Conservation (phyloP, 2,888 invertebrate genomes). For the Hydropsyche betteni region DNA sequence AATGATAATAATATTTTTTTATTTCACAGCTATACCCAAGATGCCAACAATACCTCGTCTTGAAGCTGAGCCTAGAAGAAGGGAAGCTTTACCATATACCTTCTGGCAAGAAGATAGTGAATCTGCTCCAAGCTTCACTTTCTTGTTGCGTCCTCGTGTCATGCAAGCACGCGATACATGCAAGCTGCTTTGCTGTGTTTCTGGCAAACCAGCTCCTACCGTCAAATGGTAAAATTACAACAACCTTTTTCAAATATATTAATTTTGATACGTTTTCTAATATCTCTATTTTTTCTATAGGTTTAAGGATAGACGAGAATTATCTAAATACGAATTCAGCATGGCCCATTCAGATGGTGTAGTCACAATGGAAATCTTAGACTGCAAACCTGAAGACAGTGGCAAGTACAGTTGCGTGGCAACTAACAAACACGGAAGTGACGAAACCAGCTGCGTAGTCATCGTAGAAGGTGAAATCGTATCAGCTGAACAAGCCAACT, state of each 20-base stretch:
- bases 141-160: slow-evolving; percentile 97
- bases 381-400: slow-evolving; percentile 93
- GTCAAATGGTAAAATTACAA: slow-evolving; percentile 77
- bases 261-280: background rate
- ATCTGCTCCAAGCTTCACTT: slow-evolving; percentile 95
- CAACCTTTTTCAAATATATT: background rate
- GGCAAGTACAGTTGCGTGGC: slow-evolving; percentile 96
- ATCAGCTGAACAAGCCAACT: slow-evolving; percentile 82
- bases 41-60: slow-evolving; percentile 77
- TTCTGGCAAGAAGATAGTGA: slow-evolving; percentile 94
- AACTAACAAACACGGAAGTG: slow-evolving; percentile 91
- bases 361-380: slow-evolving; percentile 94
- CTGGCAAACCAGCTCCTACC: slow-evolving; percentile 93
- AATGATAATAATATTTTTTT: background rate
- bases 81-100: slow-evolving; percentile 84
- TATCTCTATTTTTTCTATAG: slow-evolving; percentile 57
- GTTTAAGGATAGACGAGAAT: slow-evolving; percentile 89
- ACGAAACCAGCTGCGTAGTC: slow-evolving; percentile 94
- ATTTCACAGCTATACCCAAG: slow-evolving; percentile 74
- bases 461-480: slow-evolving; percentile 91
- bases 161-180: slow-evolving; percentile 97
- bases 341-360: slow-evolving; percentile 95
- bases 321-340: slow-evolving; percentile 89
- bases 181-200: slow-evolving; percentile 96
- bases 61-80: slow-evolving; percentile 77